phyloP scores from a whole-genome alignment of 2,888 invertebrate genomes.

The Eudemis profundana region DNA sequence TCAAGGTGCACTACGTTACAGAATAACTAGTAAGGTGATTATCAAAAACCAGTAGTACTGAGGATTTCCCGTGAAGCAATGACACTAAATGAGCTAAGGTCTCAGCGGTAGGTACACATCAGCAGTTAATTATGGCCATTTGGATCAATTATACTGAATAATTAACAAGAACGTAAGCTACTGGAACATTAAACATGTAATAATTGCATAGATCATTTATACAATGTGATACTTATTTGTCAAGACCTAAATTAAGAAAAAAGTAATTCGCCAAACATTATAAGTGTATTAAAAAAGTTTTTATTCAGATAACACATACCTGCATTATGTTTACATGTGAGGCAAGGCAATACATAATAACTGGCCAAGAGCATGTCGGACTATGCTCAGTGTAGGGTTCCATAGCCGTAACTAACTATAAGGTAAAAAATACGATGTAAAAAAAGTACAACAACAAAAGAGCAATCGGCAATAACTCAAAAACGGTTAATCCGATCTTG shows the following conservation, averaged over 20 bases:
- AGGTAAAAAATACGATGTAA: no score
- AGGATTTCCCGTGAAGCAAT: slow-evolving; percentile 26
- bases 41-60: slow-evolving; percentile 1
- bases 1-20: neutral
- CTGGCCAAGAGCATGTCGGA: no score
- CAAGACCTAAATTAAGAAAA: neutral
- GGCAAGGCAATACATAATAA: no score
- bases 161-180: slow-evolving; percentile 7
- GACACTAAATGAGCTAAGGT: slow-evolving; percentile 7
- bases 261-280: no score
- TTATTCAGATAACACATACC: no score
- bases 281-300: no score
- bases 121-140: slow-evolving; percentile 18
- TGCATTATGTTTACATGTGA: no score
- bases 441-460: no score
- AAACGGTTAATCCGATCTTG: no score
- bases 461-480: no score
- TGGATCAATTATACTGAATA: slow-evolving; percentile 18
- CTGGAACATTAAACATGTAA: slow-evolving; percentile 7
- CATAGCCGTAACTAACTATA: no score
- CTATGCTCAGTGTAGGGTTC: no score
- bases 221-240: neutral
- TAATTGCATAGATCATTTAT: neutral
- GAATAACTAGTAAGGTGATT: neutral
- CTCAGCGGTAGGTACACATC: neutral